phyloP scores from a whole-genome alignment of 2,113 vertebrate species.

The Lota lota region DNA sequence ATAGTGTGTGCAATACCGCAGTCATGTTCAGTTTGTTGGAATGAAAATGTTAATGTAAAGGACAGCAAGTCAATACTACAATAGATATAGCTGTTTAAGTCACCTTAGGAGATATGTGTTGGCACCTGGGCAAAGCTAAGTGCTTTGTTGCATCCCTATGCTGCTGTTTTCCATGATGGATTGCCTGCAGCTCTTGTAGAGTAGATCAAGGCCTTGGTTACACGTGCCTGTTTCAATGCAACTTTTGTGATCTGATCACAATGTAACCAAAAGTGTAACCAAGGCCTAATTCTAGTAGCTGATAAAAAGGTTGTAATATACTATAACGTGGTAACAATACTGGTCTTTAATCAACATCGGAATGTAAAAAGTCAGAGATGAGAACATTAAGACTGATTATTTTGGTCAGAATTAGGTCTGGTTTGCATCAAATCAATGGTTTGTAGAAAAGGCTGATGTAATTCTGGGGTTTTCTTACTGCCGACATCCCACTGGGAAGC shows the following conservation, averaged over 20 bases:
- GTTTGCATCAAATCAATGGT: no score
- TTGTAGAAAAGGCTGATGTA: no score
- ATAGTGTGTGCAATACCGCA: background rate
- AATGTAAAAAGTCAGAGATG: conserved; percentile 45
- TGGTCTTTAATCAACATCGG: conserved; percentile 29
- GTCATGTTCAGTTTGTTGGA: background rate
- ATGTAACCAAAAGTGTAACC: no score
- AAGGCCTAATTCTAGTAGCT: no score
- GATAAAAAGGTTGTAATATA: no score
- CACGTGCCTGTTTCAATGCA: no score
- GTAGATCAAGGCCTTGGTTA: no score
- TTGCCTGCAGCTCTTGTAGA: no score
- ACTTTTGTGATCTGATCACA: no score
- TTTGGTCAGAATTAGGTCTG: no score
- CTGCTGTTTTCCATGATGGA: background rate
- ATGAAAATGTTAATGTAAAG: conserved; percentile 2
- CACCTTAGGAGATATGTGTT: conserved; percentile 36
- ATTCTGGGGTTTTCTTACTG: no score
- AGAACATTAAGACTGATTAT: background rate
- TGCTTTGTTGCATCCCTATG: background rate
- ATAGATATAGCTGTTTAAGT: conserved; percentile 25
- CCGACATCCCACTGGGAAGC: no score
- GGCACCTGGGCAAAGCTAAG: conserved; percentile 48
- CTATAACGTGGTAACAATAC: conserved; percentile 8
- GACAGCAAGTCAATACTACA: conserved; percentile 23